These are phyloP conservation scores for Chalcosyrphus nemorum DNA, from an alignment of 2,888 invertebrate genomes.

Conservation along the genomic window DNA sequence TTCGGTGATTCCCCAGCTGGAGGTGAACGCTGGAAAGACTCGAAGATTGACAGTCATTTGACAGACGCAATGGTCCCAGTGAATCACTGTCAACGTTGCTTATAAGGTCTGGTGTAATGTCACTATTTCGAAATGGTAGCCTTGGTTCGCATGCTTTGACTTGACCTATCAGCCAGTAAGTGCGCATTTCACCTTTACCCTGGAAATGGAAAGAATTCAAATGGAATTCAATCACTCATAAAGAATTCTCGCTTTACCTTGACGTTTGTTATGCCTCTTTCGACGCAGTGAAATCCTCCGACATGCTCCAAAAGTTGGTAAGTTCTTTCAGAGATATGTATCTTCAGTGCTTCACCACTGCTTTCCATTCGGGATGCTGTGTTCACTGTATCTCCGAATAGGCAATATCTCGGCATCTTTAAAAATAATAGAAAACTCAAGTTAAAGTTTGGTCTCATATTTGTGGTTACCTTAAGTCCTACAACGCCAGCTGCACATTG, in stretches of 20 bases:
- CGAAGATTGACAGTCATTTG: slow-evolving; percentile 48
- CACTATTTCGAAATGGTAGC: slow-evolving; percentile 62
- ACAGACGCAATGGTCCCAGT: slow-evolving; percentile 22
- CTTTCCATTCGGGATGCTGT: slow-evolving; percentile 90
- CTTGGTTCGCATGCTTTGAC: slow-evolving; percentile 76
- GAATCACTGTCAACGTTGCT: slow-evolving; percentile 77
- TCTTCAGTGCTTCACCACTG: slow-evolving; percentile 88
- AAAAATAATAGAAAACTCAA: slow-evolving; percentile 80
- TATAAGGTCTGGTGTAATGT: slow-evolving; percentile 79
- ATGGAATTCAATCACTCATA: too few relatives aligned
- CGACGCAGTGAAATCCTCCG: slow-evolving; percentile 88
- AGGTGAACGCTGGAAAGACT: slow-evolving; percentile 58
- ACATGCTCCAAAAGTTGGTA: slow-evolving; percentile 86
- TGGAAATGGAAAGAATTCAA: slow-evolving; percentile 84
- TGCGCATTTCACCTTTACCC: slow-evolving; percentile 94
- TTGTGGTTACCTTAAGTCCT: slow-evolving; percentile 83
- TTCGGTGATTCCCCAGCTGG: slow-evolving; percentile 41
- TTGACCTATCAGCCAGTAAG: slow-evolving; percentile 93
- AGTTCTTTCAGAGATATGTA: slow-evolving; percentile 90
- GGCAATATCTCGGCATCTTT: slow-evolving; percentile 92
- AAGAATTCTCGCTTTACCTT: slow-evolving; percentile 84
- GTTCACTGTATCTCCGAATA: slow-evolving; percentile 93
- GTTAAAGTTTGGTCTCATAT: not conserved
- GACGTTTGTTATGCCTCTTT: slow-evolving; percentile 88
- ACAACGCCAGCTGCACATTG: slow-evolving; percentile 93